phyloP scores from a whole-genome alignment of 2,797 vertebrate genomes.

The Epinephelus malabaricus region DNA sequence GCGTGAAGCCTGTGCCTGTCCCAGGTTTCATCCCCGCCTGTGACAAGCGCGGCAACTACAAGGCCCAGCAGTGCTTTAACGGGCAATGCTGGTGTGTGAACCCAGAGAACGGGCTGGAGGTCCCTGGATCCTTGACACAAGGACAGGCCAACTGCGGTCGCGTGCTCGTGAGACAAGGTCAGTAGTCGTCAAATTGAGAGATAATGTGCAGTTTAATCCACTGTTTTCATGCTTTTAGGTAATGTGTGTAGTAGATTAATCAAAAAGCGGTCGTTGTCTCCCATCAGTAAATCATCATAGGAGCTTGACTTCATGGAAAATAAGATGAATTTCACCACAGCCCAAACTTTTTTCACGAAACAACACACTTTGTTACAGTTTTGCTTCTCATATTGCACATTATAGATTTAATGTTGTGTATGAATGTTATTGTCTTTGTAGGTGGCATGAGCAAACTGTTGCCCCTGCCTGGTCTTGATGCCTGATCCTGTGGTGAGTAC shows the following conservation, averaged over 20 bases:
- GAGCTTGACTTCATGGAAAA: background rate
- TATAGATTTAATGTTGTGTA: too few species aligned
- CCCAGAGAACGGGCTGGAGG: constrained; percentile 79
- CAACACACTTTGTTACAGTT: too few species aligned
- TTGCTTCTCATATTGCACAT: too few species aligned
- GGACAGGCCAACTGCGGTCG: constrained; percentile 14
- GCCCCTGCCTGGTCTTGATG: background rate
- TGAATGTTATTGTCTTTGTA: constrained; percentile 23
- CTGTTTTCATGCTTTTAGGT: background rate
- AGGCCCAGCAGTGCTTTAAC: constrained; percentile 86
- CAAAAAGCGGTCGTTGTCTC: background rate
- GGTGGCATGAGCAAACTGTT: background rate
- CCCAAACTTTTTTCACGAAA: background rate
- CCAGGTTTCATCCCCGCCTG: constrained; percentile 85
- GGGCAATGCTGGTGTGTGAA: constrained; percentile 92
- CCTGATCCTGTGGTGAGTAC: constrained; percentile 46
- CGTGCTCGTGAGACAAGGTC: constrained; percentile 47
- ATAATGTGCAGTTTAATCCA: background rate
- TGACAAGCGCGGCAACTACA: constrained; percentile 88
- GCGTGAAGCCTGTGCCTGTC: background rate
- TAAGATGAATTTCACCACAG: background rate
- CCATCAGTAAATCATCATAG: background rate
- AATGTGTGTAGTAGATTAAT: background rate
- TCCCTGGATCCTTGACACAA: constrained; percentile 67
- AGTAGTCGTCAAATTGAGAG: background rate